phyloP scores from a whole-genome alignment of 2,797 vertebrate species.

The Neosalanx taihuensis region DNA sequence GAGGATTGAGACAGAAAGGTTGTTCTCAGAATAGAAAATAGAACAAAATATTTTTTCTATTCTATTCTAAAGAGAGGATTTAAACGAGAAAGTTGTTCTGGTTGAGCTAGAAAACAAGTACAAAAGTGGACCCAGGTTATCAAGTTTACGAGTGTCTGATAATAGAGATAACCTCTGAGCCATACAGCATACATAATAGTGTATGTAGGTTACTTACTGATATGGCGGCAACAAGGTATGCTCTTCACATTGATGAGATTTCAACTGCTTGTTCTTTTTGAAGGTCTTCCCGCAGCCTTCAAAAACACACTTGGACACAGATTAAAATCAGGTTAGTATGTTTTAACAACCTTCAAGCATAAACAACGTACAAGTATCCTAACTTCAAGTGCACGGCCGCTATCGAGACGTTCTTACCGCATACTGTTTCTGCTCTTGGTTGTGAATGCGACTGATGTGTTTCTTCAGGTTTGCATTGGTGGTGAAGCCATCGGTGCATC shows the following conservation, averaged over 20 bases:
- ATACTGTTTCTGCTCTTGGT: constrained; percentile 68
- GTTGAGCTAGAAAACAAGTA: neutral
- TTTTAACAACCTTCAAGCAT: neutral
- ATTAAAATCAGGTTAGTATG: neutral
- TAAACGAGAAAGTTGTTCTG: neutral
- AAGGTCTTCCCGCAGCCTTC: constrained; percentile 82
- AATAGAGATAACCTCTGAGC: neutral
- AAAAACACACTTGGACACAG: constrained; percentile 67
- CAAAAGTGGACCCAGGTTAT: no score
- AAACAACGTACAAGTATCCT: no score
- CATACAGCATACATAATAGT: neutral
- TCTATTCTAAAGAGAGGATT: constrained; percentile 49
- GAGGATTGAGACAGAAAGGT: neutral
- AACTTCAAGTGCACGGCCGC: neutral
- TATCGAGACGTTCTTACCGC: constrained; percentile 62
- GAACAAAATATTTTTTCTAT: no score
- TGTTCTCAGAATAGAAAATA: no score
- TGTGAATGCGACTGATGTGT: constrained; percentile 80
- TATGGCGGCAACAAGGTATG: constrained; percentile 79
- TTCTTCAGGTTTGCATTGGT: constrained; percentile 80
- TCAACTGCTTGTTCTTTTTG: constrained; percentile 90
- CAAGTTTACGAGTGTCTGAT: no score
- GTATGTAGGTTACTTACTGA: constrained; percentile 63
- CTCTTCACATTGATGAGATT: constrained; percentile 80
- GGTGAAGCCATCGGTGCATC: constrained; percentile 74